A percentile compares a stretch with the other conserved stretches of the same genome.
phyloP scores from a whole-genome alignment of 1,140 invertebrate genomes.

The Ctenoplectra terminalis region DNA sequence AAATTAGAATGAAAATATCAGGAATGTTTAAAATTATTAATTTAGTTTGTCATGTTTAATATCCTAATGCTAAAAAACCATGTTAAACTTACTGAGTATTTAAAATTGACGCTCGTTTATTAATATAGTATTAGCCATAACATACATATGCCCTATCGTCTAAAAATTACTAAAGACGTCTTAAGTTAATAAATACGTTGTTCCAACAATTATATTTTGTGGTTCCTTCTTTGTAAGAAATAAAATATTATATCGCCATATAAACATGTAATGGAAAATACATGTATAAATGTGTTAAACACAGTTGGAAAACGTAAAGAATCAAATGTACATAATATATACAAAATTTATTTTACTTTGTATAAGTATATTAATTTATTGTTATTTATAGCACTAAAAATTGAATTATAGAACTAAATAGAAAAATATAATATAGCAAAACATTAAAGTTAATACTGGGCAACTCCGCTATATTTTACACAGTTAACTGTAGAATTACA shows the following conservation, averaged over 20 bases:
- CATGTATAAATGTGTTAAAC: not conserved
- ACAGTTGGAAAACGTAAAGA: not conserved
- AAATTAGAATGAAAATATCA: not conserved
- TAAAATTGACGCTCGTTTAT: constrained; percentile 10
- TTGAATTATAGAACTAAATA: not conserved
- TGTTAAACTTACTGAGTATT: constrained; percentile 1
- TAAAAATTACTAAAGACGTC: constrained; percentile 1
- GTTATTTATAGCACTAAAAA: not conserved
- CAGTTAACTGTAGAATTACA: not conserved
- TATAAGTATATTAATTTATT: constrained; percentile 31
- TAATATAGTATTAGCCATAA: not conserved
- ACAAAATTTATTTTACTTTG: not conserved
- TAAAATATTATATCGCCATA: not conserved
- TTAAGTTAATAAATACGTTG: not conserved
- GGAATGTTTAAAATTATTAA: not conserved
- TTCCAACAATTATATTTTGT: not conserved
- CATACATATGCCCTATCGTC: not conserved
- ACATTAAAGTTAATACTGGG: not conserved
- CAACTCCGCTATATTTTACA: not conserved
- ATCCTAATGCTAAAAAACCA: not conserved
- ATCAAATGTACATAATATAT: constrained; percentile 10
- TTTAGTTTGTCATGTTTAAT: not conserved
- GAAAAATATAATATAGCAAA: not conserved
- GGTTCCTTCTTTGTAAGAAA: constrained; percentile 1
- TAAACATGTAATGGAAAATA: constrained; percentile 1